Conservation (phyloP, 2,888 invertebrate species). For the Trissolcus brochymenae region DNA sequence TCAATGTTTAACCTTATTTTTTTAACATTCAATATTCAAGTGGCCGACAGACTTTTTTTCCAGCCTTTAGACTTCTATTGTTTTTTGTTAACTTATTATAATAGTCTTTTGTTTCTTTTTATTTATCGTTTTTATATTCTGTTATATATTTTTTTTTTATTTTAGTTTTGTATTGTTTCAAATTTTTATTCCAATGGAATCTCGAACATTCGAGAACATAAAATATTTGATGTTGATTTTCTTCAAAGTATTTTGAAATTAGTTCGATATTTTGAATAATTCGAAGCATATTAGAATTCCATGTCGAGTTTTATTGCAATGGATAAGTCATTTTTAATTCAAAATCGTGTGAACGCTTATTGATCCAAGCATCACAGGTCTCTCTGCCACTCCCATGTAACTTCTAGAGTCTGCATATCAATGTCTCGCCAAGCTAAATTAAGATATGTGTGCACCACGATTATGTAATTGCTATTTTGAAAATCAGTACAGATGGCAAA, state of each 20-base stretch:
- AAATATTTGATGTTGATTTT: no score
- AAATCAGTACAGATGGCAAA: background rate
- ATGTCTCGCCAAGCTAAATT: background rate
- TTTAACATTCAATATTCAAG: background rate
- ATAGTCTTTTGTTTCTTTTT: background rate
- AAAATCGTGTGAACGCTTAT: background rate
- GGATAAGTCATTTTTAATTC: background rate
- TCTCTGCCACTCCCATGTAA: slow-evolving; percentile 1
- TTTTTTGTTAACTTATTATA: background rate
- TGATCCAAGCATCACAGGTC: background rate
- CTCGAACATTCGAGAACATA: no score
- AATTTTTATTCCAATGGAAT: no score
- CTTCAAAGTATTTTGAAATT: no score
- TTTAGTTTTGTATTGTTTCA: background rate
- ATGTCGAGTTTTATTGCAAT: background rate
- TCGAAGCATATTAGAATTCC: background rate
- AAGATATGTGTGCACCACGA: background rate
- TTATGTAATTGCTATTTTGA: slow-evolving; percentile 2
- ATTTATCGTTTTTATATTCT: no score
- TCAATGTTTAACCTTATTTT: background rate
- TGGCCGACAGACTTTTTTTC: background rate
- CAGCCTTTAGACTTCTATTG: background rate
- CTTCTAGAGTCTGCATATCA: background rate
- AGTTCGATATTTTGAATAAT: no score
- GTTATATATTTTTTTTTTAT: no score